Evolutionary conservation across 1,140 invertebrate genomes (phyloP).

Genomic region (Sinonovacula constricta): DNA sequence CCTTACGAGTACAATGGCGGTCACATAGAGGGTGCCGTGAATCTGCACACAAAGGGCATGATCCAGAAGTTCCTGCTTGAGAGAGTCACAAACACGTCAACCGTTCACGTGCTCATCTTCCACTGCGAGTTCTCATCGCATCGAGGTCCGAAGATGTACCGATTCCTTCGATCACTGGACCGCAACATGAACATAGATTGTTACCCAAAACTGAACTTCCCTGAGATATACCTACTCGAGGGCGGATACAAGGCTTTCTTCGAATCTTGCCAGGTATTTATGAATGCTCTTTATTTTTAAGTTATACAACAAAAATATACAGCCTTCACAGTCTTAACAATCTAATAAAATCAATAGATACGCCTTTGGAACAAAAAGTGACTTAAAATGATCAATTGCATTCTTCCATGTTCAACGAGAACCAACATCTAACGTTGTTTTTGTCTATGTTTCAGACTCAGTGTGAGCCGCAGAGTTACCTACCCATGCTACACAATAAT

Average conservation of each 20-base stretch:
- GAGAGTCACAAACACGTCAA: constrained; percentile 73
- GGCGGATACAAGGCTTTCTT: constrained; percentile 97
- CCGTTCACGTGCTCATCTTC: constrained; percentile 77
- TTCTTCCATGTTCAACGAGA: no score
- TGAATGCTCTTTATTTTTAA: no score
- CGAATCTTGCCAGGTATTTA: constrained; percentile 81
- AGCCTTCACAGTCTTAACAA: no score
- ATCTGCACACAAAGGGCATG: constrained; percentile 87
- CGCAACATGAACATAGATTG: constrained; percentile 88
- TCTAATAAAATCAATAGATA: no score
- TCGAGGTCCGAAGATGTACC: constrained; percentile 69
- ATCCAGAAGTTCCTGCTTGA: constrained; percentile 83
- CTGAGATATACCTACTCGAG: constrained; percentile 96
- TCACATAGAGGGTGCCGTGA: constrained; percentile 84
- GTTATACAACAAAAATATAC: no score
- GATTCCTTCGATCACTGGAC: constrained; percentile 91
- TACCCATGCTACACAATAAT: constrained; percentile 63
- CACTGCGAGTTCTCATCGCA: constrained; percentile 50
- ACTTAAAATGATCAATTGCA: no score
- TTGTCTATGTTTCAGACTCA: constrained; percentile 38
- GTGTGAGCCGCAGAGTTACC: constrained; percentile 18
- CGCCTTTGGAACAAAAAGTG: no score
- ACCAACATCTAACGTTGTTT: no score
- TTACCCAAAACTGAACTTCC: constrained; percentile 94
- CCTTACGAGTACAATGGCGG: constrained; percentile 98